These are phyloP conservation scores for Pyralis farinalis DNA, from an alignment of 2,888 invertebrate genomes.

Conservation along the genomic window DNA sequence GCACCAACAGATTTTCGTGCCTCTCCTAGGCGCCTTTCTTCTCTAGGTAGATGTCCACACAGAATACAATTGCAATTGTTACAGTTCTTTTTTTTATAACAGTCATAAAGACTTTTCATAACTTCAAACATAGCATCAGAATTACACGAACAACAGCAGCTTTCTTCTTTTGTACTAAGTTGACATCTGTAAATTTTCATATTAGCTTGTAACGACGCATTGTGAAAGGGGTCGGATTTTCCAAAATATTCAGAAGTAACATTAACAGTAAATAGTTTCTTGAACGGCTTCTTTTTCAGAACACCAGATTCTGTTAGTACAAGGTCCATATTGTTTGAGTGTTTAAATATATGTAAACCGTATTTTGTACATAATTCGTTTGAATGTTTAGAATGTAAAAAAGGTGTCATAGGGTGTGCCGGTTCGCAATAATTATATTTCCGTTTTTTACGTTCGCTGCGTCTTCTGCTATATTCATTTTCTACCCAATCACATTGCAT, in stretches of 20 bases:
- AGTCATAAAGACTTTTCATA: slow-evolving; percentile 65
- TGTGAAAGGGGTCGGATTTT: slow-evolving; percentile 8
- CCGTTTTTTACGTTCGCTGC: too few species aligned
- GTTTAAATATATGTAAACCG: neutral
- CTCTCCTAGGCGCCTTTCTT: slow-evolving; percentile 28
- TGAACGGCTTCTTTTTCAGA: slow-evolving; percentile 15
- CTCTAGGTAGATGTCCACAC: slow-evolving; percentile 43
- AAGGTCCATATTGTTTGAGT: slow-evolving; percentile 3
- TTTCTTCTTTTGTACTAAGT: slow-evolving; percentile 37
- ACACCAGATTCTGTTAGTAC: slow-evolving; percentile 18
- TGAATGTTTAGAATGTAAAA: too few species aligned
- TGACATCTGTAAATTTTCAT: slow-evolving; percentile 42
- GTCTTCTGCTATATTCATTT: too few species aligned
- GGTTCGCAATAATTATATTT: too few species aligned
- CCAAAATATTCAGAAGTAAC: slow-evolving; percentile 19
- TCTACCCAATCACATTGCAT: too few species aligned
- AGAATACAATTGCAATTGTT: slow-evolving; percentile 55
- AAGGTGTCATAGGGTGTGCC: too few species aligned
- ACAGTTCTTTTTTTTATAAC: slow-evolving; percentile 61
- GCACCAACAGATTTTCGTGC: slow-evolving; percentile 24
- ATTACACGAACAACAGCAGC: slow-evolving; percentile 54
- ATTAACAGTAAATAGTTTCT: slow-evolving; percentile 23
- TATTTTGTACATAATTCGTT: neutral
- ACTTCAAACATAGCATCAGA: slow-evolving; percentile 68
- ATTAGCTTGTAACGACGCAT: slow-evolving; percentile 8